Conservation (phyloP, 2,797 vertebrate genomes). For the Eospalax fontanierii region DNA sequence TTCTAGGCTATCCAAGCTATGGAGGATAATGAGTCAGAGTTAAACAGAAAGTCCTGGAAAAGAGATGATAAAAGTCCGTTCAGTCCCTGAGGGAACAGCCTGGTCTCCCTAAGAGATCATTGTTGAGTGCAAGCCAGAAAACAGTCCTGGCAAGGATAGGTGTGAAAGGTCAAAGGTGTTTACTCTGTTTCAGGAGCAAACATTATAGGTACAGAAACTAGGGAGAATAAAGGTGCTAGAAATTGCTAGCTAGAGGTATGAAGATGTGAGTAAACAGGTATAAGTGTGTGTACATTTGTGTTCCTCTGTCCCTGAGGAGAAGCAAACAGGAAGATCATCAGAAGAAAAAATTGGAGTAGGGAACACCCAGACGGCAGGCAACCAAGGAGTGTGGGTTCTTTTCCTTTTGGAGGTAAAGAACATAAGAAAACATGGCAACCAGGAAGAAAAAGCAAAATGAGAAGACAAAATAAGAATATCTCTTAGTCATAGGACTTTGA, state of each 20-base stretch:
- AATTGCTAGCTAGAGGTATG: not conserved
- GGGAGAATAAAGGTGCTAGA: not conserved
- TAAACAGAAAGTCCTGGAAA: not conserved
- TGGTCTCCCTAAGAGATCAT: not conserved
- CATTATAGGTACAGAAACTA: too few relatives aligned
- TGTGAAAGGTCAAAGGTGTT: not conserved
- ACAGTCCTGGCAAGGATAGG: not conserved
- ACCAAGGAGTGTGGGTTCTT: not conserved
- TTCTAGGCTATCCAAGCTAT: too few relatives aligned
- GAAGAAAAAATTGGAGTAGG: not conserved
- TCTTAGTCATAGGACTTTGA: not conserved
- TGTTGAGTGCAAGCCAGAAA: not conserved
- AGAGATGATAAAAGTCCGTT: rapidly evolving
- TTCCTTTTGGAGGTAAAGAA: not conserved
- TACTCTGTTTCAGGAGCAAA: not conserved
- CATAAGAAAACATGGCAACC: not conserved
- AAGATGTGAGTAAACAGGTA: not conserved
- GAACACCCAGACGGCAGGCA: not conserved
- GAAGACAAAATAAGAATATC: not conserved
- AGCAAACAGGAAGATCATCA: not conserved
- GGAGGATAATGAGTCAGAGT: not conserved
- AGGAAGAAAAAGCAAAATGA: not conserved
- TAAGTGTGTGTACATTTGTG: too few relatives aligned
- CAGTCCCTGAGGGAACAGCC: not conserved
- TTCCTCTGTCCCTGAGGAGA: not conserved